phyloP scores from a whole-genome alignment of 2,797 vertebrate species.

The Xerus rutilus region DNA sequence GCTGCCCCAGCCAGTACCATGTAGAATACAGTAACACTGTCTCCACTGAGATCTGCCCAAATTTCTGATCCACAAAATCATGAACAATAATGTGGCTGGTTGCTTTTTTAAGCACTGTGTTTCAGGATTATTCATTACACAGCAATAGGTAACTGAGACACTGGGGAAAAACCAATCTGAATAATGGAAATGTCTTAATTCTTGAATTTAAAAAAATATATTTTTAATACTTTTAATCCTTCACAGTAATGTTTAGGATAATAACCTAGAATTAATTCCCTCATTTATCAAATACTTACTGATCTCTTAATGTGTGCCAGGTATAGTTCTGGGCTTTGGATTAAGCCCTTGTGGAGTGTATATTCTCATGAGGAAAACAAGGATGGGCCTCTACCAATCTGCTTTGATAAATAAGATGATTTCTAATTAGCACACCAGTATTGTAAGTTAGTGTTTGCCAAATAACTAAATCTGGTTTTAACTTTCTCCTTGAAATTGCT shows the following conservation, averaged over 20 bases:
- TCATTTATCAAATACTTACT: conserved; percentile 46
- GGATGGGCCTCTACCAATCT: background rate
- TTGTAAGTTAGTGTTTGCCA: conserved; percentile 52
- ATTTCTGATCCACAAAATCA: conserved; percentile 35
- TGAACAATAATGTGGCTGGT: background rate
- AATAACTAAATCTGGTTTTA: conserved; percentile 68
- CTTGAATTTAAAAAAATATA: background rate
- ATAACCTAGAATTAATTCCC: conserved; percentile 20
- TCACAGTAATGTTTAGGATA: conserved; percentile 24
- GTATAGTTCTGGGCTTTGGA: background rate
- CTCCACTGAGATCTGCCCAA: background rate
- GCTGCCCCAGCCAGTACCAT: background rate
- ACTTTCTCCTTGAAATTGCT: conserved; percentile 69
- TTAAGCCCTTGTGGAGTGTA: background rate
- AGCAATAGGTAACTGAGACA: background rate
- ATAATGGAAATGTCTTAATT: conserved; percentile 23
- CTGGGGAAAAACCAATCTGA: background rate
- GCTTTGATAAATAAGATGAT: conserved; percentile 51
- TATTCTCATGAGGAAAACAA: background rate
- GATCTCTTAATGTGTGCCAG: background rate
- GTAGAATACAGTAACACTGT: background rate
- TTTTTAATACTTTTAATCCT: conserved; percentile 22
- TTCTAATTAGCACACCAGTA: conserved; percentile 52
- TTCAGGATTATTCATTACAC: background rate
- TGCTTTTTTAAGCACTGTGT: background rate